phyloP scores from a whole-genome alignment of 1,140 invertebrate genomes.

The Brachionus koreanus region DNA sequence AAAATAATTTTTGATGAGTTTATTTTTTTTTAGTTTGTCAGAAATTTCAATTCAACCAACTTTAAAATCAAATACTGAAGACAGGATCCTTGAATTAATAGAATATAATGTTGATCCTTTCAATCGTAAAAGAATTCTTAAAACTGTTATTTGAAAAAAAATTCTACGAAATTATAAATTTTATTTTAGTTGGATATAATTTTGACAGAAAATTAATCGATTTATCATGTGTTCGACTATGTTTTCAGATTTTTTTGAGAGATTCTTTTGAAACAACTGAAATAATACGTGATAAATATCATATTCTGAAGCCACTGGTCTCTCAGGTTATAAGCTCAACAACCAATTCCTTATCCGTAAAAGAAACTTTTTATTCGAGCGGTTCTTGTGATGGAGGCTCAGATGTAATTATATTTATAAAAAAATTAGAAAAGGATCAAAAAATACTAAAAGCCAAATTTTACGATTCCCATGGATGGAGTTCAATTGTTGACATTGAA shows the following conservation, averaged over 20 bases:
- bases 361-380: background rate
- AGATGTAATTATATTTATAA: background rate
- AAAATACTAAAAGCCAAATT: background rate
- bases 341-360: constrained; percentile 1
- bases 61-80: background rate
- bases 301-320: background rate
- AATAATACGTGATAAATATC: constrained; percentile 14
- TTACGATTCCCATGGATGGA: background rate
- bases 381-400: background rate
- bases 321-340: background rate
- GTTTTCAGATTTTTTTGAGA: constrained; percentile 32
- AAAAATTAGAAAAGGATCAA: constrained; percentile 32
- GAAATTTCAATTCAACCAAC: background rate
- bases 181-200: background rate
- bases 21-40: background rate
- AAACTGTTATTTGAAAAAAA: no score
- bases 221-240: background rate
- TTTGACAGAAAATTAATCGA: constrained; percentile 16
- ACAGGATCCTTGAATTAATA: background rate
- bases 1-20: background rate
- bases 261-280: background rate
- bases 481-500: background rate
- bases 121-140: background rate
- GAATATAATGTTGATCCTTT: constrained; percentile 27
- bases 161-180: no score